Evolutionary conservation across 1,140 invertebrate genomes (phyloP).

Genomic region (Drosophila auraria): DNA sequence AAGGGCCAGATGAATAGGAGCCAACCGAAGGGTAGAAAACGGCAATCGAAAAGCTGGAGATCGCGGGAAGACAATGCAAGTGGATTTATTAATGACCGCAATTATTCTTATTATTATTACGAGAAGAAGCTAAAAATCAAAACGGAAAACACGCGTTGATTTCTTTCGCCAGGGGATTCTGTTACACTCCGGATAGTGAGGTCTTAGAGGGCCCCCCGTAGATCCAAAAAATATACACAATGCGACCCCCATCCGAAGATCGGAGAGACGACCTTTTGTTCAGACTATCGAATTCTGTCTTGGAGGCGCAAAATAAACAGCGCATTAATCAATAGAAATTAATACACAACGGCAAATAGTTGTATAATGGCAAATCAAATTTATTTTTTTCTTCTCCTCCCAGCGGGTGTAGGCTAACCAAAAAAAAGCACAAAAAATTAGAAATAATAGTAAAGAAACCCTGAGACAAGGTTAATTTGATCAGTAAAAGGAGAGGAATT

Average conservation of each 20-base stretch:
- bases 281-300: constrained; percentile 61
- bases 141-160: constrained; percentile 69
- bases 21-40: constrained; percentile 26
- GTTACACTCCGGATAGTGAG: constrained; percentile 63
- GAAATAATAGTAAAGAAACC: constrained; percentile 37
- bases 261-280: constrained; percentile 36
- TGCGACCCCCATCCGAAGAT: constrained; percentile 52
- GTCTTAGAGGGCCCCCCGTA: constrained; percentile 69
- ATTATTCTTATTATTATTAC: constrained; percentile 84
- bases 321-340: constrained; percentile 83
- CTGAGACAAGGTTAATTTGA: constrained; percentile 49
- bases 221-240: constrained; percentile 43
- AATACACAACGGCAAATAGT: constrained; percentile 78
- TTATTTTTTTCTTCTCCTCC: constrained; percentile 48
- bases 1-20: constrained; percentile 12
- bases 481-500: constrained; percentile 16
- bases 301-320: constrained; percentile 79
- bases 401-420: constrained; percentile 42
- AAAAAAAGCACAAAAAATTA: constrained; percentile 36
- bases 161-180: constrained; percentile 57
- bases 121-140: constrained; percentile 59
- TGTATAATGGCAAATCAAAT: constrained; percentile 81
- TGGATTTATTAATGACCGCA: constrained; percentile 83
- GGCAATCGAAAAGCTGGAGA: constrained; percentile 33
- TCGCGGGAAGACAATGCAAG: constrained; percentile 70